Evolutionary conservation across 2,888 invertebrate species (phyloP).

Genomic region (Chromoteleia sp.): DNA sequence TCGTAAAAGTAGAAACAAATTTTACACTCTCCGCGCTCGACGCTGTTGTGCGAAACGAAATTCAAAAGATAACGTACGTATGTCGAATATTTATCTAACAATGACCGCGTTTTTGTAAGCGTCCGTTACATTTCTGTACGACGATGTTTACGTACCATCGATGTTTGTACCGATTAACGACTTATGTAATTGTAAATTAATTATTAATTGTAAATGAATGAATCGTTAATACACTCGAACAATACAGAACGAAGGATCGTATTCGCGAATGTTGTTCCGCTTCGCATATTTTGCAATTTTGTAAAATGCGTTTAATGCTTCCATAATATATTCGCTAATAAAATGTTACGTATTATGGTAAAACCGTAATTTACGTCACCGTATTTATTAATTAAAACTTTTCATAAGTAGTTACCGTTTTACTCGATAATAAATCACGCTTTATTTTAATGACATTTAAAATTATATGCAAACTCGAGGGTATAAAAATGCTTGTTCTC

Average conservation of each 20-base stretch:
- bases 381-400: constrained; percentile 7
- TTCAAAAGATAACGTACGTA: constrained; percentile 50
- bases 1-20: constrained; percentile 19
- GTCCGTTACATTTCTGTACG: constrained; percentile 25
- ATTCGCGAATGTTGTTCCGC: too few species aligned
- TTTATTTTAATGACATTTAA: constrained; percentile 12
- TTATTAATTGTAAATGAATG: too few species aligned
- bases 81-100: constrained; percentile 45
- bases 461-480: constrained; percentile 11
- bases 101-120: constrained; percentile 18
- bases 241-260: too few species aligned
- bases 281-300: too few species aligned
- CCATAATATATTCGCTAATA: too few species aligned
- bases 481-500: constrained; percentile 48
- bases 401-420: background rate
- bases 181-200: too few species aligned
- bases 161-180: too few species aligned
- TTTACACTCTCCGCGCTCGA: constrained; percentile 27
- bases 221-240: too few species aligned
- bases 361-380: background rate
- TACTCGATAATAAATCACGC: constrained; percentile 17
- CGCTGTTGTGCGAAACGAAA: constrained; percentile 9
- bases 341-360: background rate
- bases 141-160: too few species aligned
- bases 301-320: too few species aligned